A percentile compares a stretch with the other conserved stretches of the same genome.
Evolutionary conservation across 2,797 vertebrate genomes (phyloP).

Genomic region (Cygnus olor): DNA sequence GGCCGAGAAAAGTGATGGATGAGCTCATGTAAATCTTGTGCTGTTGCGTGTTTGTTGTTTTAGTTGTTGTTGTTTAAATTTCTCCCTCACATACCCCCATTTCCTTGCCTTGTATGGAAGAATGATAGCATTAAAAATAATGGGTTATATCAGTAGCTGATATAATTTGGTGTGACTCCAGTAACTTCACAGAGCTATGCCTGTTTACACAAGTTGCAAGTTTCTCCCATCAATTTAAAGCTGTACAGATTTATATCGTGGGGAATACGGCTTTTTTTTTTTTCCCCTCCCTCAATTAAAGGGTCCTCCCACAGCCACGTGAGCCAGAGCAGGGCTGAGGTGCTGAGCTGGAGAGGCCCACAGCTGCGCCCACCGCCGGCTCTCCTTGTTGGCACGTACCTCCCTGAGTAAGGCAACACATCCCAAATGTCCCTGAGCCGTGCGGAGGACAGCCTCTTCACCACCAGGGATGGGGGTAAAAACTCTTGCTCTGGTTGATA

Average conservation of each 20-base stretch:
- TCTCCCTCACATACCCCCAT: not conserved
- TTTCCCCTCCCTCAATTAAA: not conserved
- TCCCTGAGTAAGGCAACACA: not conserved
- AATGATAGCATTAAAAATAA: not conserved
- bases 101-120: not conserved
- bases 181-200: not conserved
- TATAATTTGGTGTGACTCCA: not conserved
- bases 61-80: not conserved
- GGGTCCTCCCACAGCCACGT: accelerated
- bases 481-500: not conserved
- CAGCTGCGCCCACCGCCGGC: not conserved
- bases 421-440: not conserved
- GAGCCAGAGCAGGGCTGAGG: not conserved
- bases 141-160: not conserved
- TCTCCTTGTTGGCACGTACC: accelerated
- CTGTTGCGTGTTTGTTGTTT: not conserved
- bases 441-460: not conserved
- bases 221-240: slow-evolving; percentile 26
- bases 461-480: not conserved
- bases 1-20: not conserved
- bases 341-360: not conserved
- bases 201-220: slow-evolving; percentile 39
- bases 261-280: not conserved
- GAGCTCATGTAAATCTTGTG: not conserved
- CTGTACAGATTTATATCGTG: slow-evolving; percentile 24